These are phyloP conservation scores for Pluvianellus socialis DNA, from an alignment of 2,113 vertebrate genomes.

Conservation along the genomic window DNA sequence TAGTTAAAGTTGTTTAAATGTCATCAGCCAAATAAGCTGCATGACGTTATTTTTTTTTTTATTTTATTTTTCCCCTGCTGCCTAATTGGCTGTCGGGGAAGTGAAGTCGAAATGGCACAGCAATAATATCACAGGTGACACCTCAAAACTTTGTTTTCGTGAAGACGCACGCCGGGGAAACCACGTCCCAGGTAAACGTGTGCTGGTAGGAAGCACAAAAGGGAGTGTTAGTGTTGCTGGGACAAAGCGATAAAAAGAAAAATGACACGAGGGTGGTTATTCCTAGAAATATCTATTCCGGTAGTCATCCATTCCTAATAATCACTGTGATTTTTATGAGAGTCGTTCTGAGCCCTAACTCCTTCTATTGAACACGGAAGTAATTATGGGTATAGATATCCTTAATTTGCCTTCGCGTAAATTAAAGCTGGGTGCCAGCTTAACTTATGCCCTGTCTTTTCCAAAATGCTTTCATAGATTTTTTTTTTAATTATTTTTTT, in stretches of 20 bases:
- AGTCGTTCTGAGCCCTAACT: neutral
- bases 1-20: neutral
- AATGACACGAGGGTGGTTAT: neutral
- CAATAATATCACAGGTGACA: neutral
- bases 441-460: neutral
- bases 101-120: neutral
- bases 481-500: neutral
- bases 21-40: neutral
- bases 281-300: neutral
- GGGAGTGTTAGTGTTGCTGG: neutral
- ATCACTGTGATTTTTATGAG: conserved; percentile 15
- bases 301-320: conserved; percentile 10
- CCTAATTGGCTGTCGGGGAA: neutral
- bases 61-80: neutral
- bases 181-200: neutral
- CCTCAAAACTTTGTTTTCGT: neutral
- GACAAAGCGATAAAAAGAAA: neutral
- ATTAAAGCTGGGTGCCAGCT: conserved; percentile 32
- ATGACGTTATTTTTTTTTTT: neutral
- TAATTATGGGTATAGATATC: conserved; percentile 3
- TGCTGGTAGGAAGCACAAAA: neutral
- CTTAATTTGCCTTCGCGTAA: conserved; percentile 25
- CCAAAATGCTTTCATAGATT: conserved; percentile 35
- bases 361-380: neutral
- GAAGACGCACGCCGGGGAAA: neutral